Conservation (phyloP, 2,888 invertebrate species). For the Disparrhopalites patrizii region DNA sequence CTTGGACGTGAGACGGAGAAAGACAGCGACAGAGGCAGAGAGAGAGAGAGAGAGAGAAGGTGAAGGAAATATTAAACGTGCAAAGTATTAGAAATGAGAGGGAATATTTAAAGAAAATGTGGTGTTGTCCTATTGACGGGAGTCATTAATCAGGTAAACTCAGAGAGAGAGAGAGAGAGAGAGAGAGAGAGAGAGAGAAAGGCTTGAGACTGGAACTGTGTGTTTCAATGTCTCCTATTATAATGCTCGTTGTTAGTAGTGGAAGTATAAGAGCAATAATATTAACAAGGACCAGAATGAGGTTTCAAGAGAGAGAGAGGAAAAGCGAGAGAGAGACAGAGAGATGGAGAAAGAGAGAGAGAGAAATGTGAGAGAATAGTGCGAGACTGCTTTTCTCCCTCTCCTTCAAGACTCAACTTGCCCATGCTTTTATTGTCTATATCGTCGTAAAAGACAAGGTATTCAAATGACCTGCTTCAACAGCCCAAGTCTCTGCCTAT, state of each 20-base stretch:
- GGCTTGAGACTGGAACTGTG: too few species aligned
- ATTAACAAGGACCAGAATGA: neutral
- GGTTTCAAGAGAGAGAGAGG: neutral
- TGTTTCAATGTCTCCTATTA: too few species aligned
- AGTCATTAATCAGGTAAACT: conserved; percentile 31
- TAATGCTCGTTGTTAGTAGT: too few species aligned
- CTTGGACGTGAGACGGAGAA: neutral
- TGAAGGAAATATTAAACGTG: conserved; percentile 29
- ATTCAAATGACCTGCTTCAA: too few species aligned
- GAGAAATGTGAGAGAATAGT: too few species aligned
- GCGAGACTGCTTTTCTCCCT: too few species aligned
- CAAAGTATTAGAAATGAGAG: conserved; percentile 26
- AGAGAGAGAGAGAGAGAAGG: conserved; percentile 9
- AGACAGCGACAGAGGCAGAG: neutral
- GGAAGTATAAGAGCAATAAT: too few species aligned
- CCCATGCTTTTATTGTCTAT: conserved; percentile 23
- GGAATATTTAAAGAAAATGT: conserved; percentile 28
- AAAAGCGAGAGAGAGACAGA: neutral
- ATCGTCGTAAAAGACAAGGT: conserved; percentile 12
- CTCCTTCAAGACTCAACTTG: conserved; percentile 12
- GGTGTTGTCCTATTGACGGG: conserved; percentile 28
- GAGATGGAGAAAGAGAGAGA: too few species aligned
- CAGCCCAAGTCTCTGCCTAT: too few species aligned
- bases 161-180: too few species aligned
- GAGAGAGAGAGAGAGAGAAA: too few species aligned